Evolutionary conservation across 2,797 vertebrate genomes (phyloP), one percentile per base, ranked within the genome.

Genomic region (Xiphophorus birchmanni): DNA sequence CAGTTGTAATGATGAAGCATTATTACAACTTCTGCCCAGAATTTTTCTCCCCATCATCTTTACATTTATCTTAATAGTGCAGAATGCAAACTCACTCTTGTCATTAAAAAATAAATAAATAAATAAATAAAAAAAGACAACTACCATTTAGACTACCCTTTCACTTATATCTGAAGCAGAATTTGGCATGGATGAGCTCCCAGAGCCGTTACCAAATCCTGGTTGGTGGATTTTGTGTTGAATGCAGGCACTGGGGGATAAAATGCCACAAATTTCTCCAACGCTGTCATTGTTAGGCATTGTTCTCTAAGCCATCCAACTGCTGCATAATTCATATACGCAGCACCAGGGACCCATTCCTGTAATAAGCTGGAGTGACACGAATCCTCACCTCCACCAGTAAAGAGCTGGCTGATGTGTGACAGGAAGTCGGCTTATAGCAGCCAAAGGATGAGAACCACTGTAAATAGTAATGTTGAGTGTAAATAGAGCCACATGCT

Each of bases 241-340:
- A 90, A 89, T 72, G 47, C 4, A 3, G 82, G 71, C 75, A 48
- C 56, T 32, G 2, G 37, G 79, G 74, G 65, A 88, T 81, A 84
- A 89, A 90, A 89, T 82, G 45, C 75, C 75, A 52, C 0, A 58
- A 80, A 88, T 91, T 81, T 90, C 77, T 82, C 47, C 80, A 80
- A 50, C 17, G 54, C 84, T 88, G 89, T 89, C 82, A 89, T 86
- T 79, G 80, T 82, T n/a, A 86, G 80, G 83, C 65, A 86, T 86
- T 90, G 87, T 90, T 76, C 69, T 85, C 77, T 79, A 52, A 91
- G 84, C 84, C 89, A 84, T 81, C 81, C 67, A 86, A 86, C 80
- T 83, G 78, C 71, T 95, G 89, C 88, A 95, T 94, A 91, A 95
- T 95, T 94, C 89, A 95, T 93, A 84, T 84, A 76, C n/a, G 80